Conservation (phyloP, 2,888 invertebrate species). For the Acrobasis consociella region DNA sequence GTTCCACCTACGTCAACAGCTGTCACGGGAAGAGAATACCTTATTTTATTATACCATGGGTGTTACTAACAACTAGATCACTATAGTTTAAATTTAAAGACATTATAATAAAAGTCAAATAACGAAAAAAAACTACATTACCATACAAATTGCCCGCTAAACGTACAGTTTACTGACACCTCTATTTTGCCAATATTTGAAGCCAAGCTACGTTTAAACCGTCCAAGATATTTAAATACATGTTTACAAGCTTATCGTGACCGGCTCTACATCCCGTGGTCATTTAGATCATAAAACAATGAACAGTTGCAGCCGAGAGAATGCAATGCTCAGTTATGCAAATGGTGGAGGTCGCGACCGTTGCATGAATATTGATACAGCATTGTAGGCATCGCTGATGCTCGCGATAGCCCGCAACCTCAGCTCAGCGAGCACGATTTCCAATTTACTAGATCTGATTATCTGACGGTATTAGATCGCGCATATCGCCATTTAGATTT, state of each 20-base stretch:
- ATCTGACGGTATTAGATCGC: conserved; percentile 15
- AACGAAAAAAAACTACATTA: too few relatives aligned
- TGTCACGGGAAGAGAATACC: too few relatives aligned
- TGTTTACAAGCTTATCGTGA: conserved; percentile 77
- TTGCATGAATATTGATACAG: conserved; percentile 81
- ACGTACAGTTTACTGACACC: too few relatives aligned
- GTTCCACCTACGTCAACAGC: too few relatives aligned
- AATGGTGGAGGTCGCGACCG: conserved; percentile 79
- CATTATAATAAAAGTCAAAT: too few relatives aligned
- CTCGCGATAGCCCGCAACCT: conserved; percentile 64
- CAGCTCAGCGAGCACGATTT: conserved; percentile 72
- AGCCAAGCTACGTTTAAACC: too few relatives aligned
- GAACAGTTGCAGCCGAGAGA: conserved; percentile 76
- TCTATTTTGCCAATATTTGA: too few relatives aligned
- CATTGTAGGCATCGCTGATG: conserved; percentile 77
- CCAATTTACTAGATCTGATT: conserved; percentile 24
- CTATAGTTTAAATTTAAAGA: too few relatives aligned
- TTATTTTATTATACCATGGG: too few relatives aligned
- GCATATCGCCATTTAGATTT: conserved; percentile 9
- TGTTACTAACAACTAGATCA: too few relatives aligned
- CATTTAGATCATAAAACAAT: conserved; percentile 82
- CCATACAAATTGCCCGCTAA: too few relatives aligned
- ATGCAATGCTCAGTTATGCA: conserved; percentile 80
- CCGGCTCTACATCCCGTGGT: conserved; percentile 74
- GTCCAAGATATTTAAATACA: conserved; percentile 27